Conservation (phyloP, 1,140 invertebrate species). For the Saccostrea cuccullata region DNA sequence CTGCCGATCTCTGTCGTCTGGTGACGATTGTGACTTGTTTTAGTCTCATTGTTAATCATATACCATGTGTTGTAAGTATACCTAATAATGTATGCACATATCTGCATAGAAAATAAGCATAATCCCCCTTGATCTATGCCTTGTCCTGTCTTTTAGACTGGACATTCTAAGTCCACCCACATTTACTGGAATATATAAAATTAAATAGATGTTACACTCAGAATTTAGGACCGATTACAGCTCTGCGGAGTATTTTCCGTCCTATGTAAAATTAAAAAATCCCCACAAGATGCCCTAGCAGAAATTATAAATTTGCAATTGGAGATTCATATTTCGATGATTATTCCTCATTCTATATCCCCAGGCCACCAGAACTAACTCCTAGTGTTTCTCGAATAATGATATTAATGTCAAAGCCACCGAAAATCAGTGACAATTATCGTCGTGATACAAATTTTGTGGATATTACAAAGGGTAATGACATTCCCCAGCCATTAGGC, state of each 20-base stretch:
- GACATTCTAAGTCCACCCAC: too few species aligned
- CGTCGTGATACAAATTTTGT: not conserved
- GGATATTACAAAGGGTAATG: not conserved
- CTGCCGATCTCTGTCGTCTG: conserved; percentile 64
- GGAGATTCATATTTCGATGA: not conserved
- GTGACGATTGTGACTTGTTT: conserved; percentile 53
- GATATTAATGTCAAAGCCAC: not conserved
- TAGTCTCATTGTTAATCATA: conserved; percentile 55
- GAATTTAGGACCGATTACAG: too few species aligned
- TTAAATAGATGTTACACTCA: too few species aligned
- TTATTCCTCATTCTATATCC: not conserved
- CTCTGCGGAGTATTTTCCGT: not conserved
- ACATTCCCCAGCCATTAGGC: not conserved
- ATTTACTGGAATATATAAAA: too few species aligned
- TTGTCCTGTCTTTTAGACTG: too few species aligned
- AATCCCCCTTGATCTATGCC: too few species aligned
- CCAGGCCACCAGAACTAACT: not conserved
- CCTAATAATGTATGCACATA: too few species aligned
- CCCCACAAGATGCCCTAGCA: not conserved
- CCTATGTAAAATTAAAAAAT: not conserved
- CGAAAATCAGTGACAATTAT: not conserved
- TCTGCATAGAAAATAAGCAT: too few species aligned
- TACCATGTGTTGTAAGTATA: conserved; percentile 66
- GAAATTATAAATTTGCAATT: not conserved
- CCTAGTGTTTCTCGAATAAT: not conserved